Conservation (phyloP, 2,888 invertebrate genomes). For the Lithophane ornitopus region DNA sequence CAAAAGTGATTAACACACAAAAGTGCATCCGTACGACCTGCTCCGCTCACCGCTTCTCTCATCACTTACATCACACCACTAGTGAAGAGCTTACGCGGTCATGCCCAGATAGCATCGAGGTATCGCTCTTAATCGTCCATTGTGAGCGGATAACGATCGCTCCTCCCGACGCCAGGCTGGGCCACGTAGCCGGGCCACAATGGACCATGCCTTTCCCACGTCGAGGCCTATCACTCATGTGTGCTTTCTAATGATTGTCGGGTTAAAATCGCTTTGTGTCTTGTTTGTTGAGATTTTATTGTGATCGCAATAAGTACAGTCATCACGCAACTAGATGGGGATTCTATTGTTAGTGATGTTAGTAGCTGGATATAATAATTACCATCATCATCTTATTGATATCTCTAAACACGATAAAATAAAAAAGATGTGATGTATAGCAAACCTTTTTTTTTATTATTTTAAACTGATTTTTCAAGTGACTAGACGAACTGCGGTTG, state of each 20-base stretch:
- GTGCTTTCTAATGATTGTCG: conserved; percentile 72
- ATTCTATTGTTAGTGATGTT: neutral
- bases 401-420: no score
- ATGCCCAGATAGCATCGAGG: conserved; percentile 78
- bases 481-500: no score
- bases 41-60: neutral
- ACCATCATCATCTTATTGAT: no score
- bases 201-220: conserved; percentile 71
- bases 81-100: conserved; percentile 77
- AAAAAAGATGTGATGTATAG: no score
- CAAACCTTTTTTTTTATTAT: no score
- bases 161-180: conserved; percentile 61
- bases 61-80: conserved; percentile 56
- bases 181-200: conserved; percentile 68
- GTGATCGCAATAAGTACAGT: conserved; percentile 11
- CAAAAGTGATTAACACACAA: neutral
- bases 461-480: no score
- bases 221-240: conserved; percentile 64
- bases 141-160: conserved; percentile 81
- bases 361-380: neutral
- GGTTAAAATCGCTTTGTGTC: conserved; percentile 51
- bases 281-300: conserved; percentile 17
- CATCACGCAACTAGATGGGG: conserved; percentile 13
- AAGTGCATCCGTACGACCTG: neutral
- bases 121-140: conserved; percentile 84